Evolutionary conservation across 2,888 invertebrate genomes (phyloP), one percentile per base, ranked within the genome.

Genomic region (Disparrhopalites patrizii): DNA sequence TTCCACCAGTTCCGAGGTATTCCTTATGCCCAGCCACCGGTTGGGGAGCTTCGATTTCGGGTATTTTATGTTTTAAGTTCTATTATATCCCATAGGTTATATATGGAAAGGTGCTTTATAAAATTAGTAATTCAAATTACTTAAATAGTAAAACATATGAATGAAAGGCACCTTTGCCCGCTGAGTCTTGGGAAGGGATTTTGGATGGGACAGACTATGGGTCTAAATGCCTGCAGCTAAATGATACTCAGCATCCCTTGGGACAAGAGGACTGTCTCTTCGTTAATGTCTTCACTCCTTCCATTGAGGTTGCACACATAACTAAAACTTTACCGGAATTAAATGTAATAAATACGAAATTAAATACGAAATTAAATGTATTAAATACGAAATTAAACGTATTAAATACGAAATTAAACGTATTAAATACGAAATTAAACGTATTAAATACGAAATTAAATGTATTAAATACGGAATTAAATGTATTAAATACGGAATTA

Each of bases 231-330:
- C 50, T 36, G 20, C 61, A 61, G 36, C 5, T 50, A 13, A 50
- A 50, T 50, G 50, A 50, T n/a, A 20, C 66, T 0, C 47, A 33
- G 20, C 67, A 69, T 7, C 52, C 57, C 2, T 20, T 62, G 2
- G 72, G 70, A 15, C 47, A 68, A 7, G 72, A 72, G 55, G 64
- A 72, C 40, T 72, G 72, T 33, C 47, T 72, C 10, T 67, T 66
- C 51, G 55, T 64, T 1, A 70, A 72, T 52, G 65, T 72, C 4
- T 67, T 67, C 3, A 72, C 70, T 8, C 67, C 63, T 1, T 47
- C 51, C 33, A 10, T 31, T 10, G 20, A 51, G 3, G 25, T 13
- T 30, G 55, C 33, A 33, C 25, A 47, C 43, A 47, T n/a, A n/a
- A 47, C 28, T 18, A 51, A 38, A n/a, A 56, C 3, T 33, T 56